Evolutionary conservation across 92 coral and sea anemone species (phyloP), one percentile per base, ranked within the genome.

Genomic region (Pocillopora meandrina): DNA sequence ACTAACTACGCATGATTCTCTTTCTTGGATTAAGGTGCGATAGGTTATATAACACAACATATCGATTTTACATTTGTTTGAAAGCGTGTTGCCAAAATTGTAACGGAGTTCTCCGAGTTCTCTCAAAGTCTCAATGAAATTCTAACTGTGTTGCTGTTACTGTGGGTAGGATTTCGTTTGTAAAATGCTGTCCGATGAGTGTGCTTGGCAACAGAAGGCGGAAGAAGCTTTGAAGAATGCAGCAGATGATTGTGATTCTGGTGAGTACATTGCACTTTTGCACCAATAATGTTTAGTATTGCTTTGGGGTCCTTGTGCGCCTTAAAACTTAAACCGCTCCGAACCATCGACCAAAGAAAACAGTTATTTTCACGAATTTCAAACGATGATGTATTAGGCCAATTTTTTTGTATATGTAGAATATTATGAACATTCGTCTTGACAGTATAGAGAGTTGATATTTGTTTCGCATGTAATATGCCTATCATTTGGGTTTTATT

Each of bases 181-280:
- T 60, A 90, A 94, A 42, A 89, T 93, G 74, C 85, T 95, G n/a
- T 90, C 93, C 64, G 86, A 89, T 58, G 98, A 95, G 87, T 78
- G 88, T 84, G 85, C 93, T 9, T 95, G 98, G 98, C 98, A 95
- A 70, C 90, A 95, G 79, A 90, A 92, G 72, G 79, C 93, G 20
- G 96, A 93, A 74, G 94, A 95, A 68, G 91, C 96, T 49, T 69
- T 95, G 58, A 82, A 85, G 85, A 82, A 89, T 42, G 95, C 92
- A 20, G 94, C 95, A 35, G 90, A 89, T 19, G 95, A 91, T 60
- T 85, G 82, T 17, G 93, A 92, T 60, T 85, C 78, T 14, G 92
- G 90, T 89, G n/a, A 60, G 87, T 56, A 66, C 58, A 68, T 73
- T 59, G 0, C 33, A 19, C 19, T 55, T 60, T 52, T 23, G 61